Conservation (phyloP, 2,113 vertebrate species). For the Oncorhynchus clarkii region DNA sequence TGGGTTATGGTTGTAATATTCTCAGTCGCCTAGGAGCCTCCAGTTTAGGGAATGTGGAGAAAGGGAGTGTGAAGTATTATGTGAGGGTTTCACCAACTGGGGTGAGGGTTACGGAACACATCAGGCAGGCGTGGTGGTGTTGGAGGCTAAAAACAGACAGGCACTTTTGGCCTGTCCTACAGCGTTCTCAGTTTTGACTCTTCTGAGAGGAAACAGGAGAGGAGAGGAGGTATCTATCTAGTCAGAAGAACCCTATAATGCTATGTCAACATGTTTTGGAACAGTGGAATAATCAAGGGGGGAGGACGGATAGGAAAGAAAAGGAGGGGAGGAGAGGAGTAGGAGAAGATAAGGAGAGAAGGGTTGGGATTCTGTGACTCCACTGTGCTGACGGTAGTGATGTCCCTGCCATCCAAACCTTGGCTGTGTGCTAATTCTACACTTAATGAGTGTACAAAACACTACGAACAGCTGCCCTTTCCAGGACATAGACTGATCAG, state of each 20-base stretch:
- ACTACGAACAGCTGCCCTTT: too few relatives aligned
- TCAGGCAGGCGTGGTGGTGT: neutral
- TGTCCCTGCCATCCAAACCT: neutral
- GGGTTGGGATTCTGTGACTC: too few relatives aligned
- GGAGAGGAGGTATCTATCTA: neutral
- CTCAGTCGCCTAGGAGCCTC: neutral
- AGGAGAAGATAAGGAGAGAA: too few relatives aligned
- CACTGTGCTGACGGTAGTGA: too few relatives aligned
- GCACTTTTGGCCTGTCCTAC: neutral
- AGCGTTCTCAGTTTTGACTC: neutral
- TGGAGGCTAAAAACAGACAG: neutral
- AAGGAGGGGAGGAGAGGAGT: too few relatives aligned
- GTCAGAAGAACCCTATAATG: neutral
- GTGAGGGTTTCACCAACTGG: neutral
- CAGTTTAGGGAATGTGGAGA: neutral
- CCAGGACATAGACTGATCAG: too few relatives aligned
- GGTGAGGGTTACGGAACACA: neutral
- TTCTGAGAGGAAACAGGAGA: neutral
- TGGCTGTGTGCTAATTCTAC: neutral
- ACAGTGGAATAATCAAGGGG: neutral
- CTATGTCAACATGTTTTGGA: neutral
- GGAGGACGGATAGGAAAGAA: too few relatives aligned
- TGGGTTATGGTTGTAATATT: neutral
- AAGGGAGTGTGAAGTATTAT: slow-evolving; percentile 1
- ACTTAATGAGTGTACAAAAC: neutral